Evolutionary conservation across 1,140 invertebrate genomes (phyloP).

Genomic region (Leptonema lineaticorne): DNA sequence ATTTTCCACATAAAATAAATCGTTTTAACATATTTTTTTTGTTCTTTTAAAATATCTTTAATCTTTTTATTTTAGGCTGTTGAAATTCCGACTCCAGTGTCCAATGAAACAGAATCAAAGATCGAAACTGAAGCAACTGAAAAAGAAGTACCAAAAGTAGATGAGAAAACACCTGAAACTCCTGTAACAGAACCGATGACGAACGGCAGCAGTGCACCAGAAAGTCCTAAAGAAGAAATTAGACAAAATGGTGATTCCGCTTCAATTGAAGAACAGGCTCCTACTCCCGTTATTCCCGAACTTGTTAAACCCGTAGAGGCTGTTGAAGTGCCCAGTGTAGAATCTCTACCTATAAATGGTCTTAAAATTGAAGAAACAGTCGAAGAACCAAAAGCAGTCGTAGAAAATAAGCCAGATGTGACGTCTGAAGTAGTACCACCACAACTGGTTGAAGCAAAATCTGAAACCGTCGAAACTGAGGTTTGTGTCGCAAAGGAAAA

Average conservation of each 20-base stretch:
- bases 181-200: constrained; percentile 56
- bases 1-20: no score
- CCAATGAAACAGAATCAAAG: constrained; percentile 46
- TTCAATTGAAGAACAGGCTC: constrained; percentile 21
- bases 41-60: not conserved
- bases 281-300: constrained; percentile 25
- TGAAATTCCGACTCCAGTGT: constrained; percentile 30
- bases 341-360: constrained; percentile 51
- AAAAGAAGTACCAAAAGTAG: constrained; percentile 43
- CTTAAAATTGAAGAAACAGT: constrained; percentile 50
- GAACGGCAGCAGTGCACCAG: constrained; percentile 54
- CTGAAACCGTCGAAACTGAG: constrained; percentile 54
- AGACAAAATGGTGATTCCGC: constrained; percentile 33
- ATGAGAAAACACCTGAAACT: constrained; percentile 51
- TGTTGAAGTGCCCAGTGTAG: constrained; percentile 26
- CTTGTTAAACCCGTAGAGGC: constrained; percentile 44
- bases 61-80: constrained; percentile 30
- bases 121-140: constrained; percentile 35
- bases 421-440: constrained; percentile 47
- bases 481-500: constrained; percentile 55
- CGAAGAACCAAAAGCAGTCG: constrained; percentile 42
- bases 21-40: not conserved
- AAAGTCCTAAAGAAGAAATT: constrained; percentile 48
- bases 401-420: constrained; percentile 48
- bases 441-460: constrained; percentile 47